Evolutionary conservation across 2,797 vertebrate species (phyloP).

Genomic region (Onychomys arenicola): DNA sequence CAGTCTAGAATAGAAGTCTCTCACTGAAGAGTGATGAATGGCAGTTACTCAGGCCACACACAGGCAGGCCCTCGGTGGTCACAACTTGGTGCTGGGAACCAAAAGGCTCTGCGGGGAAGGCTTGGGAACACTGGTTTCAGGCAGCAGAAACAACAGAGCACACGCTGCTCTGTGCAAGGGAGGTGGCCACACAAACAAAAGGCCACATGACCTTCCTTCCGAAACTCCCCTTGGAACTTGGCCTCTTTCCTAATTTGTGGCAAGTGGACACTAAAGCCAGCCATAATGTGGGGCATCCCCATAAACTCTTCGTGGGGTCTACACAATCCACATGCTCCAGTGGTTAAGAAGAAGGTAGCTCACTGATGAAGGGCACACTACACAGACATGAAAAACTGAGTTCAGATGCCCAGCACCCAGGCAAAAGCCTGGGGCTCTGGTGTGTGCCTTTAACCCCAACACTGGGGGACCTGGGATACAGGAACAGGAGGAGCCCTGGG

Average conservation of each 20-base stretch:
- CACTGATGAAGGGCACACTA: too few relatives aligned
- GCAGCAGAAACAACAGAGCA: neutral
- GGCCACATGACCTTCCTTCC: neutral
- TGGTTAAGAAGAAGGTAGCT: neutral
- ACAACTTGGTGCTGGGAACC: neutral
- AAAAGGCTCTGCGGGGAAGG: neutral
- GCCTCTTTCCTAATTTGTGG: neutral
- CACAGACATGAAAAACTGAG: too few relatives aligned
- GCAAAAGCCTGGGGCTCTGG: neutral
- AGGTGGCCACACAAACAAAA: neutral
- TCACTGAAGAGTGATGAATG: neutral
- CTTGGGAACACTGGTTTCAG: neutral
- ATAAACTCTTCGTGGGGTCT: neutral
- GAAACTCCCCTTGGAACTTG: neutral
- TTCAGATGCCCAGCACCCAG: neutral
- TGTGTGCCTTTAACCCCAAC: neutral
- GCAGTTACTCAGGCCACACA: neutral
- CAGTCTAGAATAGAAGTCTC: neutral
- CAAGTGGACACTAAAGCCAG: neutral
- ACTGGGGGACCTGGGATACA: neutral
- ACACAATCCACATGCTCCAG: too few relatives aligned
- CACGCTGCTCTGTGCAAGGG: neutral
- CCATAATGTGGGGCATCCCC: neutral
- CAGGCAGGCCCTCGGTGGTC: neutral
- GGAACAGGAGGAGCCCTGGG: neutral